These are phyloP conservation scores for Pseudomyrmex flavicornis DNA, from an alignment of 1,140 invertebrate genomes.

Conservation along the genomic window DNA sequence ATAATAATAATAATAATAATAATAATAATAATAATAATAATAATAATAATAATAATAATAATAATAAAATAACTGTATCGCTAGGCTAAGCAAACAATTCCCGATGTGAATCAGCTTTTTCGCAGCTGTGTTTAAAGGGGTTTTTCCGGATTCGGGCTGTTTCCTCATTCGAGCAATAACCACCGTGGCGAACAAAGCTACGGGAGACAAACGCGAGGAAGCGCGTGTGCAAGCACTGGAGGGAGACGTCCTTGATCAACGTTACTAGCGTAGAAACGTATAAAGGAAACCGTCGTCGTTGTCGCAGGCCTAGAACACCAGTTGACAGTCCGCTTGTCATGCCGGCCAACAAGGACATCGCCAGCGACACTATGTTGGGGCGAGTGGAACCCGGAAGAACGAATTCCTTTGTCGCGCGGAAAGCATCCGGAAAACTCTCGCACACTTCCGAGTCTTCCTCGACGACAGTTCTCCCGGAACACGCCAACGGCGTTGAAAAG, in stretches of 20 bases:
- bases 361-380: conserved; percentile 61
- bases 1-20: too few relatives aligned
- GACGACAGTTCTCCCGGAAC: not conserved
- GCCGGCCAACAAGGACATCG: conserved; percentile 79
- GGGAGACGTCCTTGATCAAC: conserved; percentile 65
- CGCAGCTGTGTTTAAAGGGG: too few relatives aligned
- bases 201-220: conserved; percentile 17
- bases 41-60: too few relatives aligned
- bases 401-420: not conserved
- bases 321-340: conserved; percentile 69
- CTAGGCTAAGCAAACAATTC: too few relatives aligned
- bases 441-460: too few relatives aligned
- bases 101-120: not conserved
- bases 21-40: too few relatives aligned
- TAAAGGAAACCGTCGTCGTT: conserved; percentile 82
- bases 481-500: not conserved
- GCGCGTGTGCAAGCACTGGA: conserved; percentile 26
- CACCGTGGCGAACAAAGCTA: not conserved
- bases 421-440: not conserved
- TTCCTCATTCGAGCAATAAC: not conserved
- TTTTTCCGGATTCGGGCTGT: not conserved
- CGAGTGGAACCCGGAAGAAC: not conserved
- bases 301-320: conserved; percentile 72
- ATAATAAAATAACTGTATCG: too few relatives aligned
- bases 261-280: conserved; percentile 73